A percentile compares a stretch with the other conserved stretches of the same genome.
Evolutionary conservation across 1,140 invertebrate species (phyloP).

Genomic region (Drosophila orena): DNA sequence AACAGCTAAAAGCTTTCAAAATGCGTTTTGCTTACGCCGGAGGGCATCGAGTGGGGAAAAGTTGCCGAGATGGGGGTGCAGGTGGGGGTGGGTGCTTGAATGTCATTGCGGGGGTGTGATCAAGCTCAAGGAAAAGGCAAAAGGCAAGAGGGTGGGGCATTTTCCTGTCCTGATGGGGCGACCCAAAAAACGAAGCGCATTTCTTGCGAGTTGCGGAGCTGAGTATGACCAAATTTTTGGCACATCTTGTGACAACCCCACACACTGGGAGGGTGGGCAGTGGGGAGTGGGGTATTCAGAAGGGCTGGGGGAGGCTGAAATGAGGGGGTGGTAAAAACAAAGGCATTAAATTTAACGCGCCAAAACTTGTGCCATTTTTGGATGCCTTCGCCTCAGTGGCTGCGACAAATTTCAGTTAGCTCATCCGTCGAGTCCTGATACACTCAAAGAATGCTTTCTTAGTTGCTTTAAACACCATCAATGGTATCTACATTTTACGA

Average conservation of each 20-base stretch:
- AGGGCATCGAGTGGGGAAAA: conserved; percentile 20
- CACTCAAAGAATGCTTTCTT: not conserved
- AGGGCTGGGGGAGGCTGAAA: not conserved
- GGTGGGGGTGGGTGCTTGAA: not conserved
- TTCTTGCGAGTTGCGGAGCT: conserved; percentile 36
- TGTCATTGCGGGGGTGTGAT: conserved; percentile 32
- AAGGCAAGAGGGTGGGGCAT: not conserved
- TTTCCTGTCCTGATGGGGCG: conserved; percentile 4
- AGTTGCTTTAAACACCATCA: not conserved
- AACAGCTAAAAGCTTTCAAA: conserved; percentile 83
- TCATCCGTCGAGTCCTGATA: conserved; percentile 56
- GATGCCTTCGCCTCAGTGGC: conserved; percentile 47
- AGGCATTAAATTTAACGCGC: conserved; percentile 78
- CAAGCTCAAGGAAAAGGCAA: conserved; percentile 11
- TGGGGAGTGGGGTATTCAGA: conserved; percentile 3
- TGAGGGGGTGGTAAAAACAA: conserved; percentile 34
- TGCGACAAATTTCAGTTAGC: conserved; percentile 82
- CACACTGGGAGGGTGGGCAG: conserved; percentile 30
- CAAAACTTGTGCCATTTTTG: conserved; percentile 72
- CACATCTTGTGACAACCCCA: conserved; percentile 47
- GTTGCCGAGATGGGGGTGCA: too few relatives aligned
- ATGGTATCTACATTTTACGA: not conserved
- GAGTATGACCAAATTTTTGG: conserved; percentile 64
- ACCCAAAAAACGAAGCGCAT: conserved; percentile 27
- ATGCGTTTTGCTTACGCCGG: conserved; percentile 73